Conservation (phyloP, 2,888 invertebrate species). For the Cheilosia soror region DNA sequence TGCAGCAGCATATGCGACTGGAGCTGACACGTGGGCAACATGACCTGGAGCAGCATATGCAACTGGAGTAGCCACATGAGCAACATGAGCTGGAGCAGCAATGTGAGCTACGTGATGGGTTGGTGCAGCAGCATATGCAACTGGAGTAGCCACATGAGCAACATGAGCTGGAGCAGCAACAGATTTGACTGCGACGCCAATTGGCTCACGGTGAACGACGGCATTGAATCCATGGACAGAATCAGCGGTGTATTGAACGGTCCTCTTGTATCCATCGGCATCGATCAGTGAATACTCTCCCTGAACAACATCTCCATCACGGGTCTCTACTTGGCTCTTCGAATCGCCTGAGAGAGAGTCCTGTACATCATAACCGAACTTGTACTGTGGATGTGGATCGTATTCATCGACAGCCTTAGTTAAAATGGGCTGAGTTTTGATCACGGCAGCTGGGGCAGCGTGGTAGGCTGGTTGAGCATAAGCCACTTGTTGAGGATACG, state of each 20-base stretch:
- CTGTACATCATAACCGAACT: constrained; percentile 81
- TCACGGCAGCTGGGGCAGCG: constrained; percentile 39
- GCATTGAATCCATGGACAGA: constrained; percentile 78
- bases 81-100: constrained; percentile 65
- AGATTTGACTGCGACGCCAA: constrained; percentile 42
- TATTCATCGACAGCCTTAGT: constrained; percentile 78
- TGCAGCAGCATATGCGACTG: constrained; percentile 39
- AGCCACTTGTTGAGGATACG: constrained; percentile 31
- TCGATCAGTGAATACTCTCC: constrained; percentile 82
- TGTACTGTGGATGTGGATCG: constrained; percentile 82
- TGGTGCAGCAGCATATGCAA: constrained; percentile 73
- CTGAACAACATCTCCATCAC: constrained; percentile 81
- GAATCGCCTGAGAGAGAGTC: constrained; percentile 81
- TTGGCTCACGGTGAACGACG: constrained; percentile 75
- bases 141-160: constrained; percentile 51
- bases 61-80: constrained; percentile 48
- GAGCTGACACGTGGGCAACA: constrained; percentile 67
- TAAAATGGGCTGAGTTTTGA: constrained; percentile 70
- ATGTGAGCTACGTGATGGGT: constrained; percentile 46
- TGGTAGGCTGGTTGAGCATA: constrained; percentile 77
- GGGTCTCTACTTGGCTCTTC: constrained; percentile 81
- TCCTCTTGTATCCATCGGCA: constrained; percentile 81
- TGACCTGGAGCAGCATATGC: constrained; percentile 72
- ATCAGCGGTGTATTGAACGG: constrained; percentile 78
- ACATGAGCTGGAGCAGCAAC: constrained; percentile 47